Conservation (phyloP, 30 jellyfish, hydroid and myxozoan species). For the Aurelia sp. region DNA sequence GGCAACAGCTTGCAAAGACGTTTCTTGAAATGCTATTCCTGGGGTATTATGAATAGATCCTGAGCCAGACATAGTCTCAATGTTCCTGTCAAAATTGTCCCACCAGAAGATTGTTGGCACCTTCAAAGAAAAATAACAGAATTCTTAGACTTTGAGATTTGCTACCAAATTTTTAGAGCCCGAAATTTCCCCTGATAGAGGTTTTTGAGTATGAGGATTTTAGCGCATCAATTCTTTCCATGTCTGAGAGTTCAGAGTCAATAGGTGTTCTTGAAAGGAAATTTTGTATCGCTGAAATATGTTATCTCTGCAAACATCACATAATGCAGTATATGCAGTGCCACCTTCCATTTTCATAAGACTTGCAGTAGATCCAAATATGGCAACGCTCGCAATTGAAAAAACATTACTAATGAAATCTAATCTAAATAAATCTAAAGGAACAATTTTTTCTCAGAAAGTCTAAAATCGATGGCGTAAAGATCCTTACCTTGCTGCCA, state of each 20-base stretch:
- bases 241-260: too few species aligned
- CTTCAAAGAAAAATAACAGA: background rate
- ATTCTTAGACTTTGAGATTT: background rate
- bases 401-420: background rate
- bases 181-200: too few species aligned
- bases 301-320: too few species aligned
- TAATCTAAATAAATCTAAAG: background rate
- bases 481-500: constrained; percentile 19
- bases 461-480: background rate
- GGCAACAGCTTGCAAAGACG: background rate
- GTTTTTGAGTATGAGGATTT: too few species aligned
- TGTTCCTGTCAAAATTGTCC: background rate
- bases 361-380: too few species aligned
- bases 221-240: too few species aligned
- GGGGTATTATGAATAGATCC: constrained; percentile 60
- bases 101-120: constrained; percentile 16
- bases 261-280: too few species aligned
- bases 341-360: too few species aligned
- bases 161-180: background rate
- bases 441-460: background rate
- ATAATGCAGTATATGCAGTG: too few species aligned
- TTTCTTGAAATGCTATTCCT: constrained; percentile 49
- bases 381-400: too few species aligned
- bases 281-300: too few species aligned
- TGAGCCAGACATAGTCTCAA: background rate